Evolutionary conservation across 2,113 vertebrate genomes (phyloP), one percentile per base, ranked within the genome.

Genomic region (Micromys minutus): DNA sequence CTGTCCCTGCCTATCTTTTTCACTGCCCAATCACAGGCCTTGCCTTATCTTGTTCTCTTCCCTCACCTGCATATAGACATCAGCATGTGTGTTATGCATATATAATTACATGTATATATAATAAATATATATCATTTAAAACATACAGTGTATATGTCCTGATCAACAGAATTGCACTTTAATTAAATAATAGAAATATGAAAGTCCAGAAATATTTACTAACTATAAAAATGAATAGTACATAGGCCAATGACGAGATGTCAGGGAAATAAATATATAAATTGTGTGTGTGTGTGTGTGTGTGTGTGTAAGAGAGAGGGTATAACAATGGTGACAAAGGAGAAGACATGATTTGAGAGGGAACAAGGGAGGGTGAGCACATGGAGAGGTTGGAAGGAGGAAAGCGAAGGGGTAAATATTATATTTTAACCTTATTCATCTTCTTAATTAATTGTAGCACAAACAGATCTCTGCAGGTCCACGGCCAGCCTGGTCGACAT

Each of bases 151-250:
- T 34, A 65, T 67, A 79, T 79, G 31, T n/a, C 19, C 52, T n/a
- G 50, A 80, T 80, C 50, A 94, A 91, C 3, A 91, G n/a, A 81
- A 63, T 88, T 93, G 93, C 72, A 61, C 21, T 55, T 83, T 31
- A 88, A 88, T 91, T 75, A 57, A 93, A 76, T 29, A 77, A 47
- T 3, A 87, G 5, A 83, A 94, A 91, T 72, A 61, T 91, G 50
- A 83, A 91, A 94, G 80, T 65, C 7, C 63, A 61, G 15, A 69
- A 87, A 87, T 92, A 90, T 92, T 90, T 87, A 39, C 55, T 90
- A 79, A 72, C 86, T 79, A 81, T 29, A 59, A 90, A 90, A 93
- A 83, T 59, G 45, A 61, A 29, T 42, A 29, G n/a, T 29, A 8
- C 29, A 45, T 61, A 16, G 47, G 5, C 83, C 89, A 96, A 39